These are phyloP conservation scores for Notolepis coatsorum DNA, from an alignment of 2,797 vertebrate species.

Conservation along the genomic window DNA sequence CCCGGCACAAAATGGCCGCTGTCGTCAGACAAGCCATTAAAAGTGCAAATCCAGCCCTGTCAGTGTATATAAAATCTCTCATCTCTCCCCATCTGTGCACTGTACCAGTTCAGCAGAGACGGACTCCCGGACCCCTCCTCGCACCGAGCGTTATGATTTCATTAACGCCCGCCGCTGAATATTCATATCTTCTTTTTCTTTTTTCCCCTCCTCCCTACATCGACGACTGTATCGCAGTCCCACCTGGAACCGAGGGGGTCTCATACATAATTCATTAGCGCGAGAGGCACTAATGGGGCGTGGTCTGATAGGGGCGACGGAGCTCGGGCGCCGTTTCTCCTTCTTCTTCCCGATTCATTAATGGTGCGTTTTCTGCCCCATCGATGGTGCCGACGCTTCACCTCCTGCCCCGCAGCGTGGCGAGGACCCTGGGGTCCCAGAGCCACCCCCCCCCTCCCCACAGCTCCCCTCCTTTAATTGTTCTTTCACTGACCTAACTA, in stretches of 20 bases:
- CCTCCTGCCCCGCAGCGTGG: conserved; percentile 55
- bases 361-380: conserved; percentile 70
- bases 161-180: conserved; percentile 84
- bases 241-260: conserved; percentile 77
- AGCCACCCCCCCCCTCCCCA: conserved; percentile 53
- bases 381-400: conserved; percentile 60
- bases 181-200: conserved; percentile 79
- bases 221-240: conserved; percentile 71
- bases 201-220: too few relatives aligned
- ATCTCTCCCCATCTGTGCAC: conserved; percentile 85
- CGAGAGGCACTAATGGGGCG: conserved; percentile 79
- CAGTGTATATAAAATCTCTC: conserved; percentile 82
- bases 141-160: conserved; percentile 83
- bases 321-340: conserved; percentile 60
- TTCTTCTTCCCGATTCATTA: conserved; percentile 69
- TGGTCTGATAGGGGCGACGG: conserved; percentile 79
- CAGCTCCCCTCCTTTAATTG: conserved; percentile 75
- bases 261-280: conserved; percentile 82
- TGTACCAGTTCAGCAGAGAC: conserved; percentile 77
- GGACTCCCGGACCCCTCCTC: conserved; percentile 75
- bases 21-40: conserved; percentile 83
- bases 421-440: conserved; percentile 55
- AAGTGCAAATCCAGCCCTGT: conserved; percentile 82
- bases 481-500: conserved; percentile 60
- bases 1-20: conserved; percentile 72